Conservation (phyloP, 2,888 invertebrate species). For the Seira musarum region DNA sequence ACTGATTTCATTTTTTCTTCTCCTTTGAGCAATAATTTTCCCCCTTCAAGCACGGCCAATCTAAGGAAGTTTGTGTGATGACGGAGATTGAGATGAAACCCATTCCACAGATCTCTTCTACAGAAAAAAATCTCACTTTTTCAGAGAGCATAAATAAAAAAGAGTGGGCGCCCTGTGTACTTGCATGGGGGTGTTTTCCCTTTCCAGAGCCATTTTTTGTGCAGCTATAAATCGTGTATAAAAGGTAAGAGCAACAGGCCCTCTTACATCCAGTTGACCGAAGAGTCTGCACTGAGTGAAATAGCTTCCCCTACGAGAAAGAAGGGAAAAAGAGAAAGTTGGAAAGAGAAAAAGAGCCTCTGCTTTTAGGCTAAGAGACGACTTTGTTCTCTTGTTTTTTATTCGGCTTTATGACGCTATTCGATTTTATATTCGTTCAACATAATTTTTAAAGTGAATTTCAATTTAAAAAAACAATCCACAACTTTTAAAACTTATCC, state of each 20-base stretch:
- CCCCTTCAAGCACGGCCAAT: not conserved
- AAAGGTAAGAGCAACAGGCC: slow-evolving; percentile 65
- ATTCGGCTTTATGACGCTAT: not conserved
- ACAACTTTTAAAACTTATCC: not conserved
- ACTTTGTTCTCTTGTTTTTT: not conserved
- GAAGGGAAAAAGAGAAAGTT: not conserved
- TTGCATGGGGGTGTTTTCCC: not conserved
- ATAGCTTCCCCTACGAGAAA: not conserved
- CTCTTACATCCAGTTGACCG: slow-evolving; percentile 39
- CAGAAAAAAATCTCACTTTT: not conserved
- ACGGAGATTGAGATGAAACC: not conserved
- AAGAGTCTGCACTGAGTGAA: slow-evolving; percentile 23
- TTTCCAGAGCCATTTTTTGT: not conserved
- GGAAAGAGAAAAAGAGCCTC: not conserved
- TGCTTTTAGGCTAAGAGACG: not conserved
- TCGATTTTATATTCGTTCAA: not conserved
- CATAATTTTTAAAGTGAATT: not conserved
- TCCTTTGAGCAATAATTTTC: not conserved
- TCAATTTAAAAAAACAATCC: not conserved
- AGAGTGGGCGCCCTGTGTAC: slow-evolving; percentile 41
- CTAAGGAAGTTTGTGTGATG: not conserved
- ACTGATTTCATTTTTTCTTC: not conserved
- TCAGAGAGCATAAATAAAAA: slow-evolving; percentile 4
- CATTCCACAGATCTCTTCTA: not conserved
- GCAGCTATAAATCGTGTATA: slow-evolving; percentile 31